These are phyloP conservation scores for Arge pagana DNA, from an alignment of 2,888 invertebrate genomes.

Conservation along the genomic window DNA sequence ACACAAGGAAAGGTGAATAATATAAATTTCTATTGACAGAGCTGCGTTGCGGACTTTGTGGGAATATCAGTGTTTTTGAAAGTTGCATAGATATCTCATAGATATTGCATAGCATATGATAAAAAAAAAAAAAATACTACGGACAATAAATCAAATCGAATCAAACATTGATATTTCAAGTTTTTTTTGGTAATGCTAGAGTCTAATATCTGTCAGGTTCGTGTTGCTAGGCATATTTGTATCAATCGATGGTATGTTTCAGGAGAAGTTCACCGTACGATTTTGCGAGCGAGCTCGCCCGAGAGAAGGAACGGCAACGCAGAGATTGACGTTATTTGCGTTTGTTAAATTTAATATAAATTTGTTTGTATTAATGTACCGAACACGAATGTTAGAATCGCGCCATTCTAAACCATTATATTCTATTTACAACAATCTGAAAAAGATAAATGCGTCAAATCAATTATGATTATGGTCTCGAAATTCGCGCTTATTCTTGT, in stretches of 20 bases:
- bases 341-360: conserved; percentile 26
- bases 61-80: too few species aligned
- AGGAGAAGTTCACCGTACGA: conserved; percentile 52
- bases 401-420: conserved; percentile 45
- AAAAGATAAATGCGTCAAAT: conserved; percentile 16
- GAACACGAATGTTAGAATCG: conserved; percentile 44
- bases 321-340: conserved; percentile 41
- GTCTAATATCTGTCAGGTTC: too few species aligned
- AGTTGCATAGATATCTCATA: too few species aligned
- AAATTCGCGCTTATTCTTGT: too few species aligned
- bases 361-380: conserved; percentile 45
- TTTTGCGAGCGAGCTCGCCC: conserved; percentile 53
- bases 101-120: too few species aligned
- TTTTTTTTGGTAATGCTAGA: too few species aligned
- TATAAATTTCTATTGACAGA: neutral
- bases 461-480: too few species aligned
- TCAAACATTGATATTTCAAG: too few species aligned
- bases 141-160: too few species aligned
- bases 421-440: conserved; percentile 29
- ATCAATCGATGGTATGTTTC: conserved; percentile 17
- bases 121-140: too few species aligned
- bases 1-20: conserved; percentile 49
- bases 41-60: too few species aligned
- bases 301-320: conserved; percentile 57
- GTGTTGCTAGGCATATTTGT: too few species aligned